Conservation (phyloP, 1,140 invertebrate species). For the Cheumatopsyche charites region DNA sequence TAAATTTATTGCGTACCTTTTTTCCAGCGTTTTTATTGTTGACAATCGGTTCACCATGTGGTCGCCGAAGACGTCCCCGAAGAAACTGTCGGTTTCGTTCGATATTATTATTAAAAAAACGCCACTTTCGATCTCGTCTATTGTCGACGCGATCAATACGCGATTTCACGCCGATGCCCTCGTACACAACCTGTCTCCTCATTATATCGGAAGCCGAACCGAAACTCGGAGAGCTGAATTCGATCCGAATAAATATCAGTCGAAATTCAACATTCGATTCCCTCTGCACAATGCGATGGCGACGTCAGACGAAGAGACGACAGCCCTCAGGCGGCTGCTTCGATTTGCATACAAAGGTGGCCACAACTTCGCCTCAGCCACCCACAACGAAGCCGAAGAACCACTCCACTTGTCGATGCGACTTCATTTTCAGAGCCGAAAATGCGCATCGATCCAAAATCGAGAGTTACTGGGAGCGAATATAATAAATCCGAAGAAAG, state of each 20-base stretch:
- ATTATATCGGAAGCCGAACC: too few species aligned
- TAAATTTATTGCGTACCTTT: conserved; percentile 47
- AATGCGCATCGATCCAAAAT: background rate
- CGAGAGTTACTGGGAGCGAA: too few species aligned
- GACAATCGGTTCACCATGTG: conserved; percentile 26
- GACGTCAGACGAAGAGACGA: conserved; percentile 21
- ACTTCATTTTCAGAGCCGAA: background rate
- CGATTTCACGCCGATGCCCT: conserved; percentile 2
- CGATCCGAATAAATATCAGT: too few species aligned
- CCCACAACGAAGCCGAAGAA: conserved; percentile 12
- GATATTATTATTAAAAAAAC: background rate
- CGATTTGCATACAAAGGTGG: conserved; percentile 35
- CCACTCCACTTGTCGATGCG: conserved; percentile 14
- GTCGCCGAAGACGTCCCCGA: conserved; percentile 23
- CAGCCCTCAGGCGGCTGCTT: conserved; percentile 23
- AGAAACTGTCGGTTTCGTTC: background rate
- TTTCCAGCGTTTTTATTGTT: conserved; percentile 36
- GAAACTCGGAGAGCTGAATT: too few species aligned
- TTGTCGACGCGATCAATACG: background rate
- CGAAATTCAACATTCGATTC: background rate
- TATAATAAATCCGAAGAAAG: background rate
- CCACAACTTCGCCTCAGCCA: background rate
- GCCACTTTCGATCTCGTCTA: conserved; percentile 10
- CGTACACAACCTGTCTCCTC: too few species aligned
- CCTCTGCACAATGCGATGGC: conserved; percentile 7